Base-by-base conservation (phyloP, 1,140 invertebrate species). In the Hypothenemus hampei region DNA sequence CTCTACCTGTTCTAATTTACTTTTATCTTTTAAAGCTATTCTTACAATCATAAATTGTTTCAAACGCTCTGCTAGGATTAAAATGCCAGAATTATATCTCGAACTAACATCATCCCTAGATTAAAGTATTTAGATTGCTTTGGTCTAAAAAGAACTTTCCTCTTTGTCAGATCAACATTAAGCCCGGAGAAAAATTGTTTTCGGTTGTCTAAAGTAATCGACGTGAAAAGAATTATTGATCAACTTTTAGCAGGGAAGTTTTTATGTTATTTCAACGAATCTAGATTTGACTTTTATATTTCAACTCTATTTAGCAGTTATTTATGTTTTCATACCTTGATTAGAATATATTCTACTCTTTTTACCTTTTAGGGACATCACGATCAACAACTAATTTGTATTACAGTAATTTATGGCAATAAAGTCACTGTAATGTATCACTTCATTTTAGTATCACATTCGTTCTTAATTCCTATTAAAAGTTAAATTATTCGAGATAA, bases 11-110 rank as follows among this genome's bases (percentile, higher is more conserved):
- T 16, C 41, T 54, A 54, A 54, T 54, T 54, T 54, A 46, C 40
- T 45, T 51, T 54, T 54, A 54, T 54, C 51, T 54, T 52, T 43
- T 53, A 36, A 53, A 45, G 22, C 48, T 51, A 51, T 51, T 51
- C 48, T 26, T 51, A 43, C 36, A 13, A 51, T 51, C 48, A 51
- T 51, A 51, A 51, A 51, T 51, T 51, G 23, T 10, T 16, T 51
- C 13, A 35, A 51, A 51, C 39, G 15, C 29, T 39, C 36, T 8
- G 37, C 48, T 41, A 40, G 48, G 48, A 51, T 51, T 51, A 51
- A 51, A 51, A 40, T 51, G 39, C 48, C 23, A 39, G 48, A 51
- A 51, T 51, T 51, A 51, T 51, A 40, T 43, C 35, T 51, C 23
- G 7, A 20, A 43, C 36, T 24, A 51, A 33, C 22, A 33, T 51